phyloP scores from a whole-genome alignment of 2,113 vertebrate species.

The Cebus imitator region DNA sequence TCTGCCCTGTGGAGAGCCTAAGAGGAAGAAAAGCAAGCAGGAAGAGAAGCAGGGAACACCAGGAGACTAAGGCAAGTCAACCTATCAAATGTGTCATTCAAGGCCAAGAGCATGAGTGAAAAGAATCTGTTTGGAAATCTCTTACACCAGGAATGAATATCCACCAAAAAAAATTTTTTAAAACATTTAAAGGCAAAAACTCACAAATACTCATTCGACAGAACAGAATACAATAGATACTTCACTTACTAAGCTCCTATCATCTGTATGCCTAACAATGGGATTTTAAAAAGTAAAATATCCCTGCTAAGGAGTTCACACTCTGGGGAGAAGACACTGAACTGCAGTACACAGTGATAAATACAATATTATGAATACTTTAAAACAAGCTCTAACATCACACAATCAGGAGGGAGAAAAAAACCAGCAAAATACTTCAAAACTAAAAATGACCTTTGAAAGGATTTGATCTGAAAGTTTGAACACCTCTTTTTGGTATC shows the following conservation, averaged over 20 bases:
- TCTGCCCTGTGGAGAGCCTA: fast-evolving
- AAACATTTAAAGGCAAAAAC: not conserved
- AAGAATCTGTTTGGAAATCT: not conserved
- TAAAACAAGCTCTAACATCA: not conserved
- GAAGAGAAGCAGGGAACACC: not conserved
- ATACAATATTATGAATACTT: fast-evolving
- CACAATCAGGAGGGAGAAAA: not conserved
- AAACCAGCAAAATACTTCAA: fast-evolving
- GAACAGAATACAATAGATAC: not conserved
- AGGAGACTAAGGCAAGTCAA: not conserved
- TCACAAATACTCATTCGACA: not conserved
- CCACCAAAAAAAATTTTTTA: not conserved
- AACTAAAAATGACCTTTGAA: not conserved
- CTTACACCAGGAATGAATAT: not conserved
- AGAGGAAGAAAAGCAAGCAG: not conserved
- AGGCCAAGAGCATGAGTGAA: fast-evolving
- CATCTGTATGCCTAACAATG: fast-evolving
- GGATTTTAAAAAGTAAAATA: not conserved
- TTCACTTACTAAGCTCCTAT: not conserved
- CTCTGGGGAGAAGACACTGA: not conserved
- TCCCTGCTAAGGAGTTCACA: not conserved
- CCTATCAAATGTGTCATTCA: no score
- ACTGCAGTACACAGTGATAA: fast-evolving
- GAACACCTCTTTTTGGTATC: not conserved
- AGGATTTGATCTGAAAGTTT: not conserved